Evolutionary conservation across 2,888 invertebrate genomes (phyloP).

Genomic region (Ichneumoninae sp.): DNA sequence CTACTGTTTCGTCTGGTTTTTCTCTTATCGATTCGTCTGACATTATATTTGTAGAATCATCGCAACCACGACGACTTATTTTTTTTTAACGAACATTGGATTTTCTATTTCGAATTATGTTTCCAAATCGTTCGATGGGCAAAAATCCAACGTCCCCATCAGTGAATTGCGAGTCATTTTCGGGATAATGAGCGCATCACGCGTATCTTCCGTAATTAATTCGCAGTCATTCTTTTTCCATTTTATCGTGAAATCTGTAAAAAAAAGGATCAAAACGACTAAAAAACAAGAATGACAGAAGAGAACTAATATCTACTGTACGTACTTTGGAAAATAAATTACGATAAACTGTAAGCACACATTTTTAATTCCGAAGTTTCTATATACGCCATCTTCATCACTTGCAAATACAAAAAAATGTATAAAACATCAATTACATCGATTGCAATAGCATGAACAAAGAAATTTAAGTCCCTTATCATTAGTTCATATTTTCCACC

Average conservation of each 20-base stretch:
- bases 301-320: background rate
- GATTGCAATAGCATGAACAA: background rate
- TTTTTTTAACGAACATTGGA: background rate
- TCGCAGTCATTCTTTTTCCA: background rate
- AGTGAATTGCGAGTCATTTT: background rate
- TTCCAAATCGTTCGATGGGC: background rate
- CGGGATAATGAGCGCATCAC: background rate
- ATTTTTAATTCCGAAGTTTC: background rate
- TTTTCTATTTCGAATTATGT: background rate
- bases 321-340: background rate
- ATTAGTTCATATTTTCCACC: constrained; percentile 12
- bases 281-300: background rate
- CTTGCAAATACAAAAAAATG: background rate
- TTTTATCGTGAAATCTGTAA: background rate
- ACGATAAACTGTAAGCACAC: background rate
- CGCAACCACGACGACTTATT: background rate
- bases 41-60: constrained; percentile 27
- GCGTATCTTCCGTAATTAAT: constrained; percentile 9
- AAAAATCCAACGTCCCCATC: background rate
- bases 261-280: background rate
- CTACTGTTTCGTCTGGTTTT: background rate
- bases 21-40: constrained; percentile 36
- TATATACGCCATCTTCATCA: background rate
- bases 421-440: background rate
- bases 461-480: background rate